Base-by-base conservation (phyloP, 1,140 invertebrate genomes). In the Agrilus planipennis region DNA sequence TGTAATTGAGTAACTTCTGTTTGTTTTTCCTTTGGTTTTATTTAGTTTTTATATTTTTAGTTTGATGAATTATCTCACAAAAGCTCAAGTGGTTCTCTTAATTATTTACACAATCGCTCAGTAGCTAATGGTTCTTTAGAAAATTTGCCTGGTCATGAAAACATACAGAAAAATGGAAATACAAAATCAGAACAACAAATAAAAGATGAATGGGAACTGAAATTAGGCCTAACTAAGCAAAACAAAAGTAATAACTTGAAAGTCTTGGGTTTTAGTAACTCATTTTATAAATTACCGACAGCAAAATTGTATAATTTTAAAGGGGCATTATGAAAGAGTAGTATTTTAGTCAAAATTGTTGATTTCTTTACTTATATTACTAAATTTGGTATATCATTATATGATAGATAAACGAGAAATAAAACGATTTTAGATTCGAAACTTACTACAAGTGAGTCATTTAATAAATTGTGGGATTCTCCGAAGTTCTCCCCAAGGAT, bases 61-160 rank as follows among this genome's bases (percentile, higher is more conserved):
- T 84, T 89, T 62, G 86, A 89, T 61, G 84, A 88, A 60, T 63
- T 89, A 23, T 89, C 84, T 7, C 84, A 89, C 54, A 88, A 88
- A 62, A 88, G 85, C 59, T 89, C 84, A 10, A 81, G 76, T 3
- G 87, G 84, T 57, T 88, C 84, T 10, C 59, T 89, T 2, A 84
- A 84, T 60, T 69, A 69, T 50, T 20, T 44, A 4, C 31, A 41
- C n/a, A 42, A 20, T 63, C 65, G 39, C 2, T 20, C 25, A 16
- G 30, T 12, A 28, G 66, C 65, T 16, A 67, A 70, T 18, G 57
- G 64, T n/a, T 73, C 72, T 16, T 50, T 75, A 17, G 72, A 76
- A 56, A 75, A 75, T 49, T 54, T 75, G 15, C 70, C 70, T 20
- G 72, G 71, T 12, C 71, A 59, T 3, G 50, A 31, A 46, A 21